These are phyloP conservation scores for Hydractinia echinata DNA, from an alignment of 30 jellyfish, hydroid and myxozoan genomes.

Conservation along the genomic window DNA sequence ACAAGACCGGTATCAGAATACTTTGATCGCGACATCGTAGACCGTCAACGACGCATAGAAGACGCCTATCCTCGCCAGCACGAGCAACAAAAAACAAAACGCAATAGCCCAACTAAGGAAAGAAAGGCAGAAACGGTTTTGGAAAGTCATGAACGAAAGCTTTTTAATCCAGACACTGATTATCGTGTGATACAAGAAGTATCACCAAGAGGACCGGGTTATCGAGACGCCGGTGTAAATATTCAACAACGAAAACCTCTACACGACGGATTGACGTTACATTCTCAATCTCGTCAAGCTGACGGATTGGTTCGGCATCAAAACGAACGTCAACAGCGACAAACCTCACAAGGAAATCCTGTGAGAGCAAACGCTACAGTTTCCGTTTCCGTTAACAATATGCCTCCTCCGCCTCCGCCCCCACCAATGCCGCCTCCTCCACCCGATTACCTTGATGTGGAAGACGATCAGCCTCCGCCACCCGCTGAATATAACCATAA, in stretches of 20 bases:
- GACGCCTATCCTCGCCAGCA: not conserved
- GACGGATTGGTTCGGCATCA: conserved; percentile 37
- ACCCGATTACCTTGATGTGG: conserved; percentile 17
- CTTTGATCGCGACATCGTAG: not conserved
- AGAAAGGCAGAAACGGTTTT: not conserved
- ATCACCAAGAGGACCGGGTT: not conserved
- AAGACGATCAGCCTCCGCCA: conserved; percentile 9
- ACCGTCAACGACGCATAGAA: not conserved
- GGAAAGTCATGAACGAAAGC: not conserved
- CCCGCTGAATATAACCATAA: no score
- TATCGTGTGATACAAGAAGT: conserved; percentile 1
- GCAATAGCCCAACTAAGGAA: not conserved
- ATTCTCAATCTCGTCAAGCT: not conserved
- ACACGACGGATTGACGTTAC: conserved; percentile 2
- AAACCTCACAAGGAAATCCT: conserved; percentile 11
- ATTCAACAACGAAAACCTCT: not conserved
- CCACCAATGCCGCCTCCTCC: conserved; percentile 57
- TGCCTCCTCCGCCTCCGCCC: conserved; percentile 64
- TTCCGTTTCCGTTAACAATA: not conserved
- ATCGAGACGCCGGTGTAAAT: not conserved
- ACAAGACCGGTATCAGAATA: not conserved
- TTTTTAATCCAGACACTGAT: not conserved
- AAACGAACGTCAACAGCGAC: conserved; percentile 14
- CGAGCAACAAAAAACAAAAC: not conserved
- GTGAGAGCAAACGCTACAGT: conserved; percentile 14